Evolutionary conservation across 2,888 invertebrate genomes (phyloP), one percentile per base, ranked within the genome.

Genomic region (Heteropelma amictum): DNA sequence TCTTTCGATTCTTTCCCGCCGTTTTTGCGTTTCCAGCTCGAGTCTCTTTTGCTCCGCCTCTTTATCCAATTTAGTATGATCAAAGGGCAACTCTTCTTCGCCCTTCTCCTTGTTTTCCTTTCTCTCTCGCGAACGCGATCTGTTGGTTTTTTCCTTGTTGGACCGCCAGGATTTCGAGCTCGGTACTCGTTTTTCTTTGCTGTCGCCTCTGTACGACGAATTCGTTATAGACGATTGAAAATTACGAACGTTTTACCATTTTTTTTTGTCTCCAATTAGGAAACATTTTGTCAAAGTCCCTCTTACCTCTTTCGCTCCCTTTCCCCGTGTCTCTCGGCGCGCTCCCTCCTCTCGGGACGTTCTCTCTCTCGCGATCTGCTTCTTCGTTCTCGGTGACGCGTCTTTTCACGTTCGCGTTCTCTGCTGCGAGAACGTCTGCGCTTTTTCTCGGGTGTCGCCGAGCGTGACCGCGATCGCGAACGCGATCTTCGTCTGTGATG

Each of bases 1-100:
- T 61, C 97, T 93, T 89, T 99, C 98, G 77, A 99, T 98, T 60
- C 98, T 93, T 82, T 99, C 98, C 1, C 98, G 92, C 3, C 98
- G 92, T 88, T 97, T 98, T 84, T 96, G 97, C 98, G 98, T 98
- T 90, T 98, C 98, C 14, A 95, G 90, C 89, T 98, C 98, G 26
- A 99, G 89, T 26, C 96, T 93, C 80, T 94, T 95, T 85, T 97
- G 96, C 85, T 97, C 97, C 86, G 96, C 96, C 89, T 97, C 97
- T 91, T 95, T 95, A 85, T 95, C 95, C 76, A 93, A 91, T 86
- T 93, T 93, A 4, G 94, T 93, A 21, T 93, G 93, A 83, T 95
- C 94, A 89, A 95, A 95, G 26, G 94, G 93, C 76, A 92, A 89
- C 53, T 92, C 92, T 26, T 88, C 81, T 1, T 72, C 85, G 65